These are phyloP conservation scores for Drosophila ficusphila DNA, from an alignment of 1,140 invertebrate genomes.

Conservation along the genomic window DNA sequence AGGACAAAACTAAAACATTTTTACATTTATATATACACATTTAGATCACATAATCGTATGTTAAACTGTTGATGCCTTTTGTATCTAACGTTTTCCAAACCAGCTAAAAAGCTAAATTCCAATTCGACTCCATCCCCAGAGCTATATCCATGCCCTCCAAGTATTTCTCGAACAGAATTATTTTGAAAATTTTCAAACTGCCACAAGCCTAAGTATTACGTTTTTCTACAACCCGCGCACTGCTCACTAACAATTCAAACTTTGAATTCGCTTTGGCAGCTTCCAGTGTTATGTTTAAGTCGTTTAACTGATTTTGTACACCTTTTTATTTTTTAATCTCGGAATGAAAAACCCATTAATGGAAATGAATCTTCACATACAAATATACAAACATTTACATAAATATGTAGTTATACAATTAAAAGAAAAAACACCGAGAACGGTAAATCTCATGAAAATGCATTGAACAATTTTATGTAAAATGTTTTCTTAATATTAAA, in stretches of 20 bases:
- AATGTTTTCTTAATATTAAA: slow-evolving; percentile 53
- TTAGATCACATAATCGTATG: slow-evolving; percentile 43
- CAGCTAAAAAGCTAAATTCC: slow-evolving; percentile 22
- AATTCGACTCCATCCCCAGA: slow-evolving; percentile 24
- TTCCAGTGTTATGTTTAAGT: slow-evolving; percentile 63
- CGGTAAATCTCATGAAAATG: slow-evolving; percentile 67
- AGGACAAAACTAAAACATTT: slow-evolving; percentile 38
- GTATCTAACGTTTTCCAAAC: slow-evolving; percentile 47
- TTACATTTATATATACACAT: slow-evolving; percentile 64
- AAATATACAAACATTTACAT: slow-evolving; percentile 57
- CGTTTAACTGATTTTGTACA: slow-evolving; percentile 24
- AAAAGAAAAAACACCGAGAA: slow-evolving; percentile 36
- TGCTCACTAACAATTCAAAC: slow-evolving; percentile 12
- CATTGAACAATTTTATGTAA: slow-evolving; percentile 79
- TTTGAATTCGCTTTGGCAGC: slow-evolving; percentile 40
- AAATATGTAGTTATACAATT: slow-evolving; percentile 68
- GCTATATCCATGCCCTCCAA: slow-evolving; percentile 62
- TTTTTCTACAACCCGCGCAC: slow-evolving; percentile 24
- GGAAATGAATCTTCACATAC: slow-evolving; percentile 59
- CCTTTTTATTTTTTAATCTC: slow-evolving; percentile 27
- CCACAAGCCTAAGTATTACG: slow-evolving; percentile 67
- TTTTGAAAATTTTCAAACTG: slow-evolving; percentile 40
- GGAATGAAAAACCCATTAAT: slow-evolving; percentile 13
- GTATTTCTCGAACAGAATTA: slow-evolving; percentile 35
- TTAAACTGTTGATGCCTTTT: slow-evolving; percentile 29